Base-by-base conservation (phyloP, 2,888 invertebrate species). In the Cactoblastis cactorum region DNA sequence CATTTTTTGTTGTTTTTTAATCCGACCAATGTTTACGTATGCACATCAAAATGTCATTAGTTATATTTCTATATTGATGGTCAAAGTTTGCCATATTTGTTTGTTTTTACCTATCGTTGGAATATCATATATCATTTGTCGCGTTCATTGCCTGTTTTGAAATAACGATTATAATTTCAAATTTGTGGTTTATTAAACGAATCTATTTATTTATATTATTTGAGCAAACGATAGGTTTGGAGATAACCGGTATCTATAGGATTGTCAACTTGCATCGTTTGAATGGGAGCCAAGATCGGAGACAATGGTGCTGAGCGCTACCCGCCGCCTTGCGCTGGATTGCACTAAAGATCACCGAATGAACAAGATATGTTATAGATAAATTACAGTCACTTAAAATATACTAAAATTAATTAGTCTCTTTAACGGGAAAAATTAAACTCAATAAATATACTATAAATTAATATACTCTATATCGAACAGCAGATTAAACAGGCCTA, bases 301-400 rank as follows among this genome's bases (percentile, higher is more conserved):
- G 52, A 53, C 52, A 56, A 53, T 53, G 33, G 56, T 60, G 56
- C 54, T 34, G 55, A 65, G 59, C 65, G 60, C 59, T 59, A 52
- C 59, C 60, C 62, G 54, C 58, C 62, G 63, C 60, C 60, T 58
- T 18, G 45, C 45, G 18, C 34, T 45, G 45, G 34, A 32, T 38
- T 51, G 8, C 33, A 11, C 24, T 12, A 37, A 15, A 28, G 19
- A 19, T 45, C 11, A 4, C 14, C 4, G 15, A 17, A 15, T n/a
- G 2, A 4, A 15, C 11, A 28, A 43, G 43, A 43, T 28, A 9
- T 9, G 2, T 14, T 35, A 15, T 14, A 15, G 5, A 3, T 35
- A 2, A 12, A 12, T n/a, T n/a, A n/a, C n/a, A 4, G 22, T 22
- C 22, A 22, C 3, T 22, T 22, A n/a, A n/a, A n/a, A n/a, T n/a